Base-by-base conservation (phyloP, 2,888 invertebrate species). In the Cantharis nigra region DNA sequence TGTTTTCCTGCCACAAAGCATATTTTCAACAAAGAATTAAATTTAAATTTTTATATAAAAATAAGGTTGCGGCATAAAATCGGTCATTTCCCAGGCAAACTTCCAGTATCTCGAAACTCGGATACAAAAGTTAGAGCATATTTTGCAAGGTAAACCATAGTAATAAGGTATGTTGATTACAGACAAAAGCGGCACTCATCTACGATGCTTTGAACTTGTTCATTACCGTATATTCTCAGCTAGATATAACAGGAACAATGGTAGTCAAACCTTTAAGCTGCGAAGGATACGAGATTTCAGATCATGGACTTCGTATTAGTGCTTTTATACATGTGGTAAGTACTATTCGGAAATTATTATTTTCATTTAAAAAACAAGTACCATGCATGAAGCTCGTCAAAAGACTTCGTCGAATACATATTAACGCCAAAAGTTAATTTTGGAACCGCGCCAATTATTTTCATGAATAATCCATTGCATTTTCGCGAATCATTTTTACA, bases 121-220 rank as follows among this genome's bases (percentile, higher is more conserved):
- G 13, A 49, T n/a, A 49, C 49, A 62, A 33, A 49, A 70, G 49
- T 70, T 49, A 11, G 49, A 13, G n/a, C 20, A 20, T 70, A 20
- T 49, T 30, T 72, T 71, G 63, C 70, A 49, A 63, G n/a, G 26
- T 67, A 18, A 77, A 69, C 69, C 70, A 62, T 73, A 65, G 70
- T 26, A 62, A 73, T 74, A 74, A 72, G 26, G 69, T 30, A 30
- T 75, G 69, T 83, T 79, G 74, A 49, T 87, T 89, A 1, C 89
- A 94, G 92, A 91, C 92, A 0, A 91, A 92, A 82, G 91, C 93
- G 80, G 93, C 94, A 3, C 86, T 95, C 28, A 89, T 94, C 75
- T 93, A 93, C 84, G 95, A 95, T 86, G 93, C 94, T 0, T 91
- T 94, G 2, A 90, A 91, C 83, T 87, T 94, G 78, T 93, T 94